These are phyloP conservation scores for Spea bombifrons DNA, from an alignment of 2,113 vertebrate species.

Conservation along the genomic window DNA sequence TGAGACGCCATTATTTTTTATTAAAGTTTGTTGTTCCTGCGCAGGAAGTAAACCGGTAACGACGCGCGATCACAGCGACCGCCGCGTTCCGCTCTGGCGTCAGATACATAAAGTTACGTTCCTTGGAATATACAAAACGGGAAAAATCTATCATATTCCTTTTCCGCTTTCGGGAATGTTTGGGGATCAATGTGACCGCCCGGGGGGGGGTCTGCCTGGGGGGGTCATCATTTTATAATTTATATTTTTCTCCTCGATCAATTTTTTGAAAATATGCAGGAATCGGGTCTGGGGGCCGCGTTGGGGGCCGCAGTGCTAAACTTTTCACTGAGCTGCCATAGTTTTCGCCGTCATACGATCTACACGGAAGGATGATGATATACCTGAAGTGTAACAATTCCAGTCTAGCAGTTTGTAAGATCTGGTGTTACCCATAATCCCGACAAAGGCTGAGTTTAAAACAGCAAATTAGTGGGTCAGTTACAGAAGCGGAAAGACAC, in stretches of 20 bases:
- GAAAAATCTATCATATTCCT: too few species aligned
- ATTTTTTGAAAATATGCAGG: background rate
- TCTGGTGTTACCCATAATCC: slow-evolving; percentile 98
- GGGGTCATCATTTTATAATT: too few species aligned
- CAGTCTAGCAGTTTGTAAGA: slow-evolving; percentile 99
- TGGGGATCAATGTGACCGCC: too few species aligned
- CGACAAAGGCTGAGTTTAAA: slow-evolving; percentile 99
- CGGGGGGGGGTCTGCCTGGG: too few species aligned
- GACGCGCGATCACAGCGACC: too few species aligned
- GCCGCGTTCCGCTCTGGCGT: too few species aligned
- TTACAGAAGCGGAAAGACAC: slow-evolving; percentile 87
- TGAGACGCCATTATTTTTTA: background rate
- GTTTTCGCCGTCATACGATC: slow-evolving; percentile 70
- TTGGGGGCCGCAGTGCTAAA: background rate
- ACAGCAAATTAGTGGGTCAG: slow-evolving; percentile 99
- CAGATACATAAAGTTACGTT: too few species aligned
- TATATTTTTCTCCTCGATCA: too few species aligned
- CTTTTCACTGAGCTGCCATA: slow-evolving; percentile 95
- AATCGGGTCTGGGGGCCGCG: background rate
- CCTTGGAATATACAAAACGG: too few species aligned
- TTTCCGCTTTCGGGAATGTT: too few species aligned
- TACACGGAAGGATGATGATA: slow-evolving; percentile 88
- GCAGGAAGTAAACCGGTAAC: too few species aligned
- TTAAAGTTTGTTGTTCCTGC: too few species aligned
- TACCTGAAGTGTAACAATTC: slow-evolving; percentile 99